Evolutionary conservation across 2,113 vertebrate genomes (phyloP).

Genomic region (Ammospiza caudacuta): DNA sequence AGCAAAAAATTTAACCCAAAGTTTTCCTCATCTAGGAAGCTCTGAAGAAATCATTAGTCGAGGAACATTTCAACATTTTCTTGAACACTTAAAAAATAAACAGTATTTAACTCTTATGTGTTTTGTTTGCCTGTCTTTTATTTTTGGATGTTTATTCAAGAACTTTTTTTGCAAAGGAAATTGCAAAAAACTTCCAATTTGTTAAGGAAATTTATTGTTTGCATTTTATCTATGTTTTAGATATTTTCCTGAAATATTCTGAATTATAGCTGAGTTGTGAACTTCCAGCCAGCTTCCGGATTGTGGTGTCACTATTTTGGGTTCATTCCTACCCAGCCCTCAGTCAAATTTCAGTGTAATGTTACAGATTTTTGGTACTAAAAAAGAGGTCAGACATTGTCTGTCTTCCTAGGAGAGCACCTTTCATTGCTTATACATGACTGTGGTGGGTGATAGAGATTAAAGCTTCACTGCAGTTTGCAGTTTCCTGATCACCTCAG

Average conservation of each 20-base stretch:
- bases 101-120: neutral
- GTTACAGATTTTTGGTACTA: neutral
- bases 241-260: neutral
- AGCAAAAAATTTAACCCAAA: neutral
- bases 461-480: neutral
- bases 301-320: neutral
- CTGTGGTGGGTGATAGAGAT: neutral
- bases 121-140: neutral
- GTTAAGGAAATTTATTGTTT: neutral
- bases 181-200: neutral
- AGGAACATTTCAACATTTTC: neutral
- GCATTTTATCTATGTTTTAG: neutral
- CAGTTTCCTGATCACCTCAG: conserved; percentile 11
- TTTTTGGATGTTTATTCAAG: neutral
- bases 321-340: neutral
- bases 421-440: neutral
- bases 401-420: neutral
- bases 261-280: neutral
- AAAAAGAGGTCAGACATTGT: neutral
- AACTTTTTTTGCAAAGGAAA: neutral
- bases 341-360: neutral
- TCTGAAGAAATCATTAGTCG: neutral
- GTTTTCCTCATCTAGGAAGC: neutral
- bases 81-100: neutral
- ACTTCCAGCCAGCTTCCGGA: neutral